A percentile compares a stretch with the other conserved stretches of the same genome.
Conservation (phyloP, 2,113 vertebrate species). For the Riparia riparia region DNA sequence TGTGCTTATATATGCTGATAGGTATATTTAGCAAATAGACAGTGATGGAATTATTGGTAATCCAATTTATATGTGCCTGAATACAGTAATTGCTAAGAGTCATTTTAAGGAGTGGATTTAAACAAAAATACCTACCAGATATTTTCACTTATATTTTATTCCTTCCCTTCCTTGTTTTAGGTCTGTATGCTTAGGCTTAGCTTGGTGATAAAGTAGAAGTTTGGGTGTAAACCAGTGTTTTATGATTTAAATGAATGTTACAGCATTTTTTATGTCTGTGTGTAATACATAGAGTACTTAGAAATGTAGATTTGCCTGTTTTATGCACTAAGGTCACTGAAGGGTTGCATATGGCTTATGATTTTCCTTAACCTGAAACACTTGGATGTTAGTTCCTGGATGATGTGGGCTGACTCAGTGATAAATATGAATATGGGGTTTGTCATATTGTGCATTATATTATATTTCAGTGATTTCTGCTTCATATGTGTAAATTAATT, state of each 20-base stretch:
- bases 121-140: background rate
- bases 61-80: background rate
- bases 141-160: background rate
- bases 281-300: background rate
- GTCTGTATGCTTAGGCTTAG: background rate
- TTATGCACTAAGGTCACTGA: background rate
- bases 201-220: background rate
- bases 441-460: background rate
- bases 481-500: background rate
- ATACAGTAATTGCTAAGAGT: background rate
- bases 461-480: background rate
- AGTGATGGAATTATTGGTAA: background rate
- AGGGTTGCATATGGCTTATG: background rate
- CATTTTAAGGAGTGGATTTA: background rate
- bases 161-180: background rate
- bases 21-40: background rate
- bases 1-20: background rate
- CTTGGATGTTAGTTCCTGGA: background rate
- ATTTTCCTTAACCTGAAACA: background rate
- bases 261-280: background rate
- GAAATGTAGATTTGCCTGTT: constrained; percentile 32
- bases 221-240: background rate
- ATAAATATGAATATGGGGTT: background rate
- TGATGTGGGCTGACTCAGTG: background rate
- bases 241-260: background rate